These are phyloP conservation scores for Drosophila sp. DNA, from an alignment of 1,140 invertebrate species.

Conservation along the genomic window DNA sequence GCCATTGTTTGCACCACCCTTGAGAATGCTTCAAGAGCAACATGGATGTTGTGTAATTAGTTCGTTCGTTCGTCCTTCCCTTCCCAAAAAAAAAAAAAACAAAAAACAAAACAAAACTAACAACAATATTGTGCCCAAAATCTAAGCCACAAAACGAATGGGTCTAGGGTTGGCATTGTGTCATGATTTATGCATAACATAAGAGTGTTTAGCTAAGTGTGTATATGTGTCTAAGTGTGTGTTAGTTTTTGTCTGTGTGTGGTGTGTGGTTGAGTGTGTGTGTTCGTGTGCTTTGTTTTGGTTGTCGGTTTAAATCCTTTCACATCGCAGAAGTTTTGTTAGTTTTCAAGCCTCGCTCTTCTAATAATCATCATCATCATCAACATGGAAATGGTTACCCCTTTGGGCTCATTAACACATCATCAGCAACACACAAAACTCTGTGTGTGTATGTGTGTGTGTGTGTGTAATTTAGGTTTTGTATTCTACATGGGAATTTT, in stretches of 20 bases:
- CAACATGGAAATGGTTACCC: constrained; percentile 43
- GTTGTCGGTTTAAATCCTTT: constrained; percentile 10
- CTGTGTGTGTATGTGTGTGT: neutral
- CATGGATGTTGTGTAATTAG: constrained; percentile 24
- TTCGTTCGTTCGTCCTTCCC: constrained; percentile 9
- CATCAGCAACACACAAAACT: constrained; percentile 30
- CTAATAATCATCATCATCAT: constrained; percentile 24
- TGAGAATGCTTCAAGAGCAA: constrained; percentile 1
- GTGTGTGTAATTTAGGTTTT: neutral
- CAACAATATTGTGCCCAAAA: constrained; percentile 16
- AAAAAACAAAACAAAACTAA: neutral
- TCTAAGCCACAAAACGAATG: constrained; percentile 43
- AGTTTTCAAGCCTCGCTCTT: constrained; percentile 28
- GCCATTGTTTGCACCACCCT: constrained; percentile 48
- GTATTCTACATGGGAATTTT: neutral
- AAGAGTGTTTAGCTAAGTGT: neutral
- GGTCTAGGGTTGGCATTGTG: constrained; percentile 9
- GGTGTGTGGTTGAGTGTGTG: neutral
- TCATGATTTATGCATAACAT: constrained; percentile 49
- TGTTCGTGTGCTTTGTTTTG: neutral
- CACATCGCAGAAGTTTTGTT: constrained; percentile 28
- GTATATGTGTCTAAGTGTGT: neutral
- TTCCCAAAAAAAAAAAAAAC: neutral
- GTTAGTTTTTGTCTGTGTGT: neutral
- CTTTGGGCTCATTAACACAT: constrained; percentile 58